phyloP scores from a whole-genome alignment of 2,113 vertebrate genomes.

The Rafetus swinhoei region DNA sequence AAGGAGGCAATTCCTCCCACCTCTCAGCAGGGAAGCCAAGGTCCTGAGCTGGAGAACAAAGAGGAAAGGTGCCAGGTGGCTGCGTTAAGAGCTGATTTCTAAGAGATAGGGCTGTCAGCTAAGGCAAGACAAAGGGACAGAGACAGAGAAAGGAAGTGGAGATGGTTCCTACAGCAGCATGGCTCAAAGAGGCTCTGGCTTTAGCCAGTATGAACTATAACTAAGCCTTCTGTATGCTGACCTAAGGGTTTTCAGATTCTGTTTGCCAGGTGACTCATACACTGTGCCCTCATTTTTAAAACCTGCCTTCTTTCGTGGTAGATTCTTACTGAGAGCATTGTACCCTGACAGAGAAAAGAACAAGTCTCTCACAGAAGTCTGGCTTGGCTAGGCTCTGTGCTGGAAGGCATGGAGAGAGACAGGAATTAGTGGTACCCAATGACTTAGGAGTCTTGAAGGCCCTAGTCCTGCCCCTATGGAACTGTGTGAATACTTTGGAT shows the following conservation, averaged over 20 bases:
- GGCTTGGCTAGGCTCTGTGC: not conserved
- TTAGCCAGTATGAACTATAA: not conserved
- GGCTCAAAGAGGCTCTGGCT: not conserved
- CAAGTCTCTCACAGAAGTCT: not conserved
- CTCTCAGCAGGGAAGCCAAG: not conserved
- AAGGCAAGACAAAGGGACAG: not conserved
- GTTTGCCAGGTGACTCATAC: not conserved
- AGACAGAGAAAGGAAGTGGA: not conserved
- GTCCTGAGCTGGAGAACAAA: not conserved
- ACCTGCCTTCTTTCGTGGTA: not conserved
- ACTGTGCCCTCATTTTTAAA: not conserved
- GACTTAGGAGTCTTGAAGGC: not conserved
- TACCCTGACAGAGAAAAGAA: not conserved
- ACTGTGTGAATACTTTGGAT: not conserved
- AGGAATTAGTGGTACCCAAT: not conserved
- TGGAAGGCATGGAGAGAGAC: not conserved
- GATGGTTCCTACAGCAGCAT: not conserved
- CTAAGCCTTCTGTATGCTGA: not conserved
- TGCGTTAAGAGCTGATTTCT: not conserved
- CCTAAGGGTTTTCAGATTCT: not conserved
- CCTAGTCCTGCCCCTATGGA: not conserved
- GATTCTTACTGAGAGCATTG: not conserved
- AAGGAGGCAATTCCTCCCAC: not conserved
- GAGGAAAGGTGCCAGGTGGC: not conserved
- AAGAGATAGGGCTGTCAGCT: not conserved